These are phyloP conservation scores for Pelodiscus sinensis DNA, from an alignment of 2,113 vertebrate genomes.

Conservation along the genomic window DNA sequence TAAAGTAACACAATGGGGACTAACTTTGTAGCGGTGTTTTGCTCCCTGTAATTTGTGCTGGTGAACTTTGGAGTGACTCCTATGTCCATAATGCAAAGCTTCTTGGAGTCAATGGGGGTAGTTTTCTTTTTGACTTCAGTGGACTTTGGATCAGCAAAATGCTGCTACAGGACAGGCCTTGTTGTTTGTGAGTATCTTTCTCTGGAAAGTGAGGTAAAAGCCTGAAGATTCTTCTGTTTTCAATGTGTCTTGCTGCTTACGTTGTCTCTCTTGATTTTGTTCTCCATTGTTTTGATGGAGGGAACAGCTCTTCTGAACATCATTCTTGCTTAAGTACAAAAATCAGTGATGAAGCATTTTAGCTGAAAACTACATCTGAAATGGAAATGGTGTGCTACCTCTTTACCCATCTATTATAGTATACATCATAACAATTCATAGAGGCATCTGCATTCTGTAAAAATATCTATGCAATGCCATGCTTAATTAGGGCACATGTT, in stretches of 20 bases:
- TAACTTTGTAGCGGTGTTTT: neutral
- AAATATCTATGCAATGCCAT: accelerated
- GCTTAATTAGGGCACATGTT: neutral
- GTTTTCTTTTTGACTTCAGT: neutral
- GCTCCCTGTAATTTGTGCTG: neutral
- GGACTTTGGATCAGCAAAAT: neutral
- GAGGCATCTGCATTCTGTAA: neutral
- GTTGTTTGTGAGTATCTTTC: neutral
- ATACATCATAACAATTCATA: neutral
- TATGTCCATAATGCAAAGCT: neutral
- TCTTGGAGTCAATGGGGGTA: neutral
- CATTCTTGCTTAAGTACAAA: neutral
- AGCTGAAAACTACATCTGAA: neutral
- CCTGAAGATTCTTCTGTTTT: neutral
- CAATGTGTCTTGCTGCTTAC: neutral
- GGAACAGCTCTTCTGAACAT: neutral
- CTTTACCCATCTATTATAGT: neutral
- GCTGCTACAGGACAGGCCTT: neutral
- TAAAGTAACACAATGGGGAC: neutral
- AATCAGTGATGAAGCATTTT: neutral
- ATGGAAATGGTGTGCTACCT: neutral
- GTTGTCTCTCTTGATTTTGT: neutral
- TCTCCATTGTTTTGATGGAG: neutral
- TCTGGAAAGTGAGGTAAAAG: neutral
- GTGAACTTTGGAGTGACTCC: neutral